phyloP scores from a whole-genome alignment of 2,888 invertebrate species.

The Diarsia mendica region DNA sequence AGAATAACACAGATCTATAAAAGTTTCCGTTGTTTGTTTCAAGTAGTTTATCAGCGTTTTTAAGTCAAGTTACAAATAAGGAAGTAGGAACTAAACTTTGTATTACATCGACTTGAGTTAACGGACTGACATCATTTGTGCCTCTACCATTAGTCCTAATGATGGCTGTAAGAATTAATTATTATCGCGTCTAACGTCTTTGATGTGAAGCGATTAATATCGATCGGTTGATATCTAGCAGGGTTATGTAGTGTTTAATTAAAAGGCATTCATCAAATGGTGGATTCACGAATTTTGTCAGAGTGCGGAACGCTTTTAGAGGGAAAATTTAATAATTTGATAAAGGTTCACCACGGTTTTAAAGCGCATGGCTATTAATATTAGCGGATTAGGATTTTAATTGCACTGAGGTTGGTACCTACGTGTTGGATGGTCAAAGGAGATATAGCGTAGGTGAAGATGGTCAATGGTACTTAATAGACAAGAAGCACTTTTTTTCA shows the following conservation, averaged over 20 bases:
- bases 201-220: slow-evolving; percentile 44
- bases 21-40: neutral
- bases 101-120: slow-evolving; percentile 16
- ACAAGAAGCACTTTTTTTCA: neutral
- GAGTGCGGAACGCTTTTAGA: slow-evolving; percentile 61
- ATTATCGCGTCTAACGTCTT: slow-evolving; percentile 23
- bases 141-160: slow-evolving; percentile 49
- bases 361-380: slow-evolving; percentile 1
- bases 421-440: neutral
- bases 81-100: slow-evolving; percentile 28
- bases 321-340: slow-evolving; percentile 5
- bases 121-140: slow-evolving; percentile 36
- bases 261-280: slow-evolving; percentile 35
- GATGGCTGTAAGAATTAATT: slow-evolving; percentile 36
- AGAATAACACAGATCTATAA: neutral
- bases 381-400: neutral
- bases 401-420: neutral
- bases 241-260: slow-evolving; percentile 39
- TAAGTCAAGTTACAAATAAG: slow-evolving; percentile 14
- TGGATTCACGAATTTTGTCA: slow-evolving; percentile 70
- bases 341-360: slow-evolving; percentile 12
- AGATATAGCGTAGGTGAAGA: neutral
- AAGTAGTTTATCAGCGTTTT: slow-evolving; percentile 9
- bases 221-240: slow-evolving; percentile 22
- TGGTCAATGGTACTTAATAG: neutral